A percentile compares a stretch with the other conserved stretches of the same genome.
These are phyloP conservation scores for Amiota communis DNA, from an alignment of 2,888 invertebrate genomes.

Conservation along the genomic window DNA sequence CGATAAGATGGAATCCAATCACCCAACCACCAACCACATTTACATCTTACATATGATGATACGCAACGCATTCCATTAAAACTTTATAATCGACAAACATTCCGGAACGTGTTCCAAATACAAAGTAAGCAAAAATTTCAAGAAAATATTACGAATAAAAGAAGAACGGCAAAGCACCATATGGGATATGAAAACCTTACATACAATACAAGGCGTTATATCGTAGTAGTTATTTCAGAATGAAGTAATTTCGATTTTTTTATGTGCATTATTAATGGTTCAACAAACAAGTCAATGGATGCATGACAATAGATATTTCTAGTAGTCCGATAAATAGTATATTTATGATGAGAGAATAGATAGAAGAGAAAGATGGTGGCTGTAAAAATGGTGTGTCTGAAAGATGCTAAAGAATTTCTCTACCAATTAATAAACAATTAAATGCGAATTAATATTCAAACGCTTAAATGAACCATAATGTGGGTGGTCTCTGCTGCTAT, in stretches of 20 bases:
- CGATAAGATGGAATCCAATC: not conserved
- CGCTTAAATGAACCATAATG: not conserved
- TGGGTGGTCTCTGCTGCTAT: too few relatives aligned
- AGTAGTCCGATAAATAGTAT: too few relatives aligned
- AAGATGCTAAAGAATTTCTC: too few relatives aligned
- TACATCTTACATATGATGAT: constrained; percentile 43
- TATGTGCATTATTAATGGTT: too few relatives aligned
- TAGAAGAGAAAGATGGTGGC: too few relatives aligned
- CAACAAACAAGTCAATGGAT: too few relatives aligned
- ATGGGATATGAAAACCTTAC: constrained; percentile 10
- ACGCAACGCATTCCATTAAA: constrained; percentile 59
- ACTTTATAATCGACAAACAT: constrained; percentile 66
- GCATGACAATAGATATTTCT: too few relatives aligned
- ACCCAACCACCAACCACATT: not conserved
- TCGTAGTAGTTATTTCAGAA: too few relatives aligned
- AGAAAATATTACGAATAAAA: not conserved
- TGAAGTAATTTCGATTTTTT: too few relatives aligned
- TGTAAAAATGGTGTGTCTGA: too few relatives aligned
- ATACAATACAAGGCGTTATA: too few relatives aligned
- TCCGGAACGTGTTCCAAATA: constrained; percentile 54
- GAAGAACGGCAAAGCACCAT: not conserved
- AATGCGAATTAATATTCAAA: constrained; percentile 2
- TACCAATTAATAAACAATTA: not conserved
- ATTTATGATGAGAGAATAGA: too few relatives aligned
- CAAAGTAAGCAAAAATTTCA: constrained; percentile 40